phyloP scores from a whole-genome alignment of 2,113 vertebrate genomes.

The Silurus asotus region DNA sequence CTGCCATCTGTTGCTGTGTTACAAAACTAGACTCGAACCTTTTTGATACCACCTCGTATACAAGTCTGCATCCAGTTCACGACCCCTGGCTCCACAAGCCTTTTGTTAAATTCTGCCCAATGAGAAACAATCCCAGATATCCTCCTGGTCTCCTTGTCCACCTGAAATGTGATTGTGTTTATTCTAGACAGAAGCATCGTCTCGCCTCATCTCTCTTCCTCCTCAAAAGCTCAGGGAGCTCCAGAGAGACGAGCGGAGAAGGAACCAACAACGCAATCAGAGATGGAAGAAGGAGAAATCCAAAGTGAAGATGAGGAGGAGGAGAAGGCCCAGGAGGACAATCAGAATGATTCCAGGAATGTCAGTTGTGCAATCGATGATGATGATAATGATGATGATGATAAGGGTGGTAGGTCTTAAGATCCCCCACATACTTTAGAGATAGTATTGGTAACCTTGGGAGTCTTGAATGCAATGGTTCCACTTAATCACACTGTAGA shows the following conservation, averaged over 20 bases:
- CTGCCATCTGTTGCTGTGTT: too few relatives aligned
- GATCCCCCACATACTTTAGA: not conserved
- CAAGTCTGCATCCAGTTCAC: not conserved
- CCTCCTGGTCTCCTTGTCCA: not conserved
- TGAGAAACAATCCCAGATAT: not conserved
- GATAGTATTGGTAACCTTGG: too few relatives aligned
- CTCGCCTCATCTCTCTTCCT: not conserved
- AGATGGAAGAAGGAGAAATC: slow-evolving; percentile 72
- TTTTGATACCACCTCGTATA: not conserved
- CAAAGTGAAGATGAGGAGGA: slow-evolving; percentile 57
- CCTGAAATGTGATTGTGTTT: slow-evolving; percentile 16
- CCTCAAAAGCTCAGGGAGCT: not conserved
- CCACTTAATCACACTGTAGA: too few relatives aligned
- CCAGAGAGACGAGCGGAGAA: slow-evolving; percentile 56
- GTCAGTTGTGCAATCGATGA: not conserved
- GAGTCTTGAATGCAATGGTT: too few relatives aligned
- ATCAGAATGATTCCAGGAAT: not conserved
- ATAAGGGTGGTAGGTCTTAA: not conserved
- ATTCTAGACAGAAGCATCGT: not conserved
- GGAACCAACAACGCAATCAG: slow-evolving; percentile 41
- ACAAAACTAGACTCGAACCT: too few relatives aligned
- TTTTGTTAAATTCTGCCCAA: not conserved
- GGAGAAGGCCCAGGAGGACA: slow-evolving; percentile 29
- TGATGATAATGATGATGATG: not conserved
- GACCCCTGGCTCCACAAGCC: not conserved